Evolutionary conservation across 2,797 vertebrate genomes (phyloP).

Genomic region (Parambassis ranga): DNA sequence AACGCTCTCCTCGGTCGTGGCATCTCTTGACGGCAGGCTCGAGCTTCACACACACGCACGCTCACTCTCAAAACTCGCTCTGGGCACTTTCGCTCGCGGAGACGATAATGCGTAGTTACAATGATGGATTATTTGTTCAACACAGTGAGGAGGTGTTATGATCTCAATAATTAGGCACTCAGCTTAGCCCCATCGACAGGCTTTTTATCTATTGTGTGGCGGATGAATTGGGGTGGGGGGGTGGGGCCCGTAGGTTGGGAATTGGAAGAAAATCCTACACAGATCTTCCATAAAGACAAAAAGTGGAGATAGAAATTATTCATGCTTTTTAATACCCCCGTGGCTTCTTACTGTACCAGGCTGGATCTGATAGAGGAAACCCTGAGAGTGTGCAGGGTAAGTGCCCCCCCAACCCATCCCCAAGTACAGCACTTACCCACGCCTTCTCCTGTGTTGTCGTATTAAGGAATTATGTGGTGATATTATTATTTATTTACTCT

Average conservation of each 20-base stretch:
- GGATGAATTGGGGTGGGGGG: not conserved
- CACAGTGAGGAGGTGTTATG: constrained; percentile 74
- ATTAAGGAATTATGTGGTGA: constrained; percentile 55
- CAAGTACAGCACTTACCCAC: constrained; percentile 27
- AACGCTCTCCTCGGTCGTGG: constrained; percentile 23
- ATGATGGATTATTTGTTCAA: constrained; percentile 79
- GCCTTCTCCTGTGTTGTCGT: constrained; percentile 28
- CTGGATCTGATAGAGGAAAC: constrained; percentile 12
- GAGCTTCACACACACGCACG: constrained; percentile 40
- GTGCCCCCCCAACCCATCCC: too few relatives aligned
- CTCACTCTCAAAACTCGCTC: constrained; percentile 65
- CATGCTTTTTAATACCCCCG: not conserved
- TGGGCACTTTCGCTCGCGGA: constrained; percentile 51
- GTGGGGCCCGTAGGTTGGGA: not conserved
- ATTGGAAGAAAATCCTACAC: constrained; percentile 1
- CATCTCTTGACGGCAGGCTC: constrained; percentile 54
- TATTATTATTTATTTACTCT: too few relatives aligned
- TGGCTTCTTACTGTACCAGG: constrained; percentile 19
- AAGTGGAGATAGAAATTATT: constrained; percentile 31
- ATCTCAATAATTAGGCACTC: constrained; percentile 81
- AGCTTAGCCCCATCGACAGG: constrained; percentile 61
- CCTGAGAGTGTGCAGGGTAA: not conserved
- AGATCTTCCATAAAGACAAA: constrained; percentile 40
- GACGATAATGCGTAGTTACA: constrained; percentile 79
- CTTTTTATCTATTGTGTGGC: constrained; percentile 43